Base-by-base conservation (phyloP, 2,113 vertebrate species). In the Gadus chalcogrammus region DNA sequence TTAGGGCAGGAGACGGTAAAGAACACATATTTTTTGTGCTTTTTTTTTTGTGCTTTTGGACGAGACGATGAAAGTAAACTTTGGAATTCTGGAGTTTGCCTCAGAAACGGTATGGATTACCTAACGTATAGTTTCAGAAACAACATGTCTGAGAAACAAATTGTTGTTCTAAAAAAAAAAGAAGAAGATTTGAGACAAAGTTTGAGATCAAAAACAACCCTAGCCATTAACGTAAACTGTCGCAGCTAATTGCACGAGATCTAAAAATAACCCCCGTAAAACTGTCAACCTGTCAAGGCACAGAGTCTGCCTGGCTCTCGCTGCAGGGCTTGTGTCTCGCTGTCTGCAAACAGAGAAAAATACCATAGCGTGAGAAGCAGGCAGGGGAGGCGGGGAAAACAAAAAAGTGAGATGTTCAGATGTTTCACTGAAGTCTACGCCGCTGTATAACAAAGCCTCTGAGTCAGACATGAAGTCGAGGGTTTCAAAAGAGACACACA, bases 181-280 rank as follows among this genome's bases (percentile, higher is more conserved):
- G 3, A 58, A 58, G 5, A 58, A 16, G 1, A 4, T 9, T 58
- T 58, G 55, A 58, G 16, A 13, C 12, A 48, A 48, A 48, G 8
- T 9, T 12, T 11, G 42, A 48, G 11, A 48, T 48, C 8, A 48
- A 48, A 48, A 48, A 9, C 42, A 48, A 12, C 8, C 42, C 42
- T 9, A 85, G 68, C 76, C 67, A 84, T 73, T 65, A 80, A 86
- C 77, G 74, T 85, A 88, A 88, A 90, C 78, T 67, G 75, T 73
- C 69, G 60, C 59, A 35, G 66, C 68, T 66, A 70, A 86, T 84
- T 83, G 62, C 70, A 53, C n/a, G 17, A 56, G 1, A 24, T 83
- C 84, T 79, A 78, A 85, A 88, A 80, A 88, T 85, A 85, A 77
- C 75, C 20, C 20, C 31, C 15, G 63, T 66, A 56, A 73, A 73